Percentiles rank a stretch among this genome's conserved stretches.
These are phyloP conservation scores for Periophthalmodon schlosseri DNA, from an alignment of 2,113 vertebrate genomes.

Conservation along the genomic window DNA sequence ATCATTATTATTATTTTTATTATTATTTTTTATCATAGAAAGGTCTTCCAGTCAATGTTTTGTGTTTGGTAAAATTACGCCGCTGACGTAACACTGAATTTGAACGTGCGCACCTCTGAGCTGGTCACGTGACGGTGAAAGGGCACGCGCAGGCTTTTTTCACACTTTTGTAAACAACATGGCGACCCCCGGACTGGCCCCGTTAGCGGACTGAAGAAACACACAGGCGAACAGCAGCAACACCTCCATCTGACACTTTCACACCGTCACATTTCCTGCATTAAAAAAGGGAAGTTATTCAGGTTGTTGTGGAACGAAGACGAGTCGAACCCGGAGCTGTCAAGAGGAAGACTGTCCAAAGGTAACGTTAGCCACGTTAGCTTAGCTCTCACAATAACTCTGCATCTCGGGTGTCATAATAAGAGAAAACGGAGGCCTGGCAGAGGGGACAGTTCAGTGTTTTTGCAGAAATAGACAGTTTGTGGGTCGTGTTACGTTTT, in stretches of 20 bases:
- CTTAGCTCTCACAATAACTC: conserved; percentile 17
- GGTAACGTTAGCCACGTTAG: conserved; percentile 60
- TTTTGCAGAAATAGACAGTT: neutral
- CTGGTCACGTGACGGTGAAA: conserved; percentile 60
- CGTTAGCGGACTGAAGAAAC: conserved; percentile 25
- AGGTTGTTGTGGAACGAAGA: neutral
- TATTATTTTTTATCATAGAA: too few species aligned
- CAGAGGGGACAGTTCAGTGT: neutral
- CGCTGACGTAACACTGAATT: neutral
- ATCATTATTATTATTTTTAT: too few species aligned
- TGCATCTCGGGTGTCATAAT: neutral
- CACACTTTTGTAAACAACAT: conserved; percentile 80
- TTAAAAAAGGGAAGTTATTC: neutral
- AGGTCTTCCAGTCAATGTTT: neutral
- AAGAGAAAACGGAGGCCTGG: too few species aligned
- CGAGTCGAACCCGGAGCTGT: conserved; percentile 43
- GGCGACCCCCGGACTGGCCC: conserved; percentile 59
- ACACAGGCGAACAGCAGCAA: neutral
- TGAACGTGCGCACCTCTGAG: neutral
- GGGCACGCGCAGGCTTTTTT: conserved; percentile 50
- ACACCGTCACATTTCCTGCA: neutral
- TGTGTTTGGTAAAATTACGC: neutral
- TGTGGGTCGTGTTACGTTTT: neutral
- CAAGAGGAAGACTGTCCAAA: conserved; percentile 43
- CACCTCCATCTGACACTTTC: neutral